A percentile compares a stretch with the other conserved stretches of the same genome.
These are phyloP conservation scores for Phoenicopterus ruber DNA, from an alignment of 2,113 vertebrate species.

Conservation along the genomic window DNA sequence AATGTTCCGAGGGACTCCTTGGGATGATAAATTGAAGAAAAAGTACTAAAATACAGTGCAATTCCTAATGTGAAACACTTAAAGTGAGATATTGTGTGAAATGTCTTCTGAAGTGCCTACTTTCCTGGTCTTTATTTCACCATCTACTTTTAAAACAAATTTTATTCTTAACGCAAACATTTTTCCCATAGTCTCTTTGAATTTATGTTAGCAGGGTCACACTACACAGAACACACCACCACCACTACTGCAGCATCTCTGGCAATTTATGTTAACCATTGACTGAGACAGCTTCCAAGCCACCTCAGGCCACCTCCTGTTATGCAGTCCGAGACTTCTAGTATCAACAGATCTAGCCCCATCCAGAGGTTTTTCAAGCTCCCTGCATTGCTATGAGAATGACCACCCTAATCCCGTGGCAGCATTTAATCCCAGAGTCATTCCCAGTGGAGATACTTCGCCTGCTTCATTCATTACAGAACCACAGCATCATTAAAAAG, in stretches of 20 bases:
- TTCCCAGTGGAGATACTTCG: background rate
- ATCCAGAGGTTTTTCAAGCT: background rate
- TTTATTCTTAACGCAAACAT: background rate
- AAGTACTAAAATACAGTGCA: background rate
- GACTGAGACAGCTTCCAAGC: background rate
- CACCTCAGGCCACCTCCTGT: background rate
- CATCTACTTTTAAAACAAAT: constrained; percentile 9
- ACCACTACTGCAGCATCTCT: background rate
- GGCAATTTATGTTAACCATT: background rate
- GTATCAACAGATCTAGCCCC: background rate
- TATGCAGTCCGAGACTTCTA: background rate
- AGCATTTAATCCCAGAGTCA: background rate
- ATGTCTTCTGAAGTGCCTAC: background rate
- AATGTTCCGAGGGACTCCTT: background rate
- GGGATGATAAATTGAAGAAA: background rate
- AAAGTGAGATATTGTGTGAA: background rate
- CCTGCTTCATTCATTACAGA: background rate
- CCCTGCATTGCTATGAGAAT: background rate
- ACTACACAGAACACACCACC: background rate
- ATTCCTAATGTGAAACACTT: background rate
- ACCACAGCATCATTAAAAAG: background rate
- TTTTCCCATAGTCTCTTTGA: background rate
- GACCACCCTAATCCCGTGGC: background rate
- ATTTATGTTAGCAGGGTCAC: background rate
- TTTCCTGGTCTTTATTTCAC: background rate